Conservation (phyloP, 2,888 invertebrate species). For the Hirtodrosophila cameraria region DNA sequence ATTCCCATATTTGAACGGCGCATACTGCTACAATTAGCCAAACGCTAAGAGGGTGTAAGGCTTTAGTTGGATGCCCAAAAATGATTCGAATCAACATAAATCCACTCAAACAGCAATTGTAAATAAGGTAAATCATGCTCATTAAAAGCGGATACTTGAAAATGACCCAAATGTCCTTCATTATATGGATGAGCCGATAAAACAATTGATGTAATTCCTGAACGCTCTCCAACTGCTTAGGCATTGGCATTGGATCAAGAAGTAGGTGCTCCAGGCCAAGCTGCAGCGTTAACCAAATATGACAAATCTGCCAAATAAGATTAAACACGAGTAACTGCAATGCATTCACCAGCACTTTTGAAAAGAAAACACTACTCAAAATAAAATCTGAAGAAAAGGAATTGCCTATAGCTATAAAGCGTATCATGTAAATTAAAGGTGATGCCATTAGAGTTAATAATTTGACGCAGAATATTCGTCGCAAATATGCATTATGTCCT, state of each 20-base stretch:
- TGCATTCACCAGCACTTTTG: not conserved
- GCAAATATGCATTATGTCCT: not conserved
- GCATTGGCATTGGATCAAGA: slow-evolving; percentile 5
- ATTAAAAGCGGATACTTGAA: slow-evolving; percentile 6
- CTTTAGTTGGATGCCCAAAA: not conserved
- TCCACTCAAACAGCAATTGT: not conserved
- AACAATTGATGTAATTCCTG: slow-evolving; percentile 2
- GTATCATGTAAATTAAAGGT: not conserved
- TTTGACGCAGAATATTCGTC: not conserved
- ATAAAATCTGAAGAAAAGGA: no score
- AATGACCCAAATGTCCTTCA: slow-evolving; percentile 2
- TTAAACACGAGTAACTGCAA: not conserved
- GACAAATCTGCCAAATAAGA: slow-evolving; percentile 6
- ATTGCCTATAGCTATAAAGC: accelerated
- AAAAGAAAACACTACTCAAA: not conserved
- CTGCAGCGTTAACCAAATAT: not conserved
- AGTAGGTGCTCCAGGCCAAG: not conserved
- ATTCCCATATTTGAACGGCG: not conserved
- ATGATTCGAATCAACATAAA: not conserved
- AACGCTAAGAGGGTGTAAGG: not conserved
- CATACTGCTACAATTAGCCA: not conserved
- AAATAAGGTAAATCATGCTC: not conserved
- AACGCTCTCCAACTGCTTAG: not conserved
- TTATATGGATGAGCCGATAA: slow-evolving; percentile 3
- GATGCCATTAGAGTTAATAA: not conserved